A percentile compares a stretch with the other conserved stretches of the same genome.
phyloP scores from a whole-genome alignment of 2,888 invertebrate species.

The Platycnemis pennipes region DNA sequence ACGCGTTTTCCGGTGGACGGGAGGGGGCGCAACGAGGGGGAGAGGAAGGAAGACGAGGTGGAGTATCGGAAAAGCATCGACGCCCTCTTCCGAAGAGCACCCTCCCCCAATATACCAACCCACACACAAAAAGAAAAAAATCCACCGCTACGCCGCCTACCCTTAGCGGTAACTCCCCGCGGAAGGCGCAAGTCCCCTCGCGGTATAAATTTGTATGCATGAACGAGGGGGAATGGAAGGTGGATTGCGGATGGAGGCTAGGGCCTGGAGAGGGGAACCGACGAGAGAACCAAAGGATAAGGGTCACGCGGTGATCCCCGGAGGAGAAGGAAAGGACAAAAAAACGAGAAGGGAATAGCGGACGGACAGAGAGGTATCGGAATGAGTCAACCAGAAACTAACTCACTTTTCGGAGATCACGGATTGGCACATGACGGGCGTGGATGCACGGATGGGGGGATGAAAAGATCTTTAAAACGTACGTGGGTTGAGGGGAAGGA shows the following conservation, averaged over 20 bases:
- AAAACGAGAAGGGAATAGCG: background rate
- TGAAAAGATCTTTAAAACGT: background rate
- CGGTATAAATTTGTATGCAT: constrained; percentile 66
- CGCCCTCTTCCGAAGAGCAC: constrained; percentile 43
- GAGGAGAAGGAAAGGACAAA: background rate
- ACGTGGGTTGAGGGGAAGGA: background rate
- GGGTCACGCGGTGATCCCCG: background rate
- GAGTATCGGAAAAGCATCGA: constrained; percentile 67
- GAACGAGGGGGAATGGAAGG: background rate
- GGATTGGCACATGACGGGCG: background rate
- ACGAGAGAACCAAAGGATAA: background rate
- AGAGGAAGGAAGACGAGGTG: background rate
- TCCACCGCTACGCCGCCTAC: background rate
- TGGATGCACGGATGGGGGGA: background rate
- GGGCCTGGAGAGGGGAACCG: background rate
- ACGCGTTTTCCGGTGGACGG: constrained; percentile 63
- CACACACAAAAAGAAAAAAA: background rate
- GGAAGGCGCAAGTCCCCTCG: constrained; percentile 17
- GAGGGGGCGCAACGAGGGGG: background rate
- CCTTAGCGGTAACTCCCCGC: background rate
- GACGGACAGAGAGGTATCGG: background rate
- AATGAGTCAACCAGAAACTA: constrained; percentile 40
- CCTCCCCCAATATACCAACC: constrained; percentile 1
- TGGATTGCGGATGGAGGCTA: background rate
- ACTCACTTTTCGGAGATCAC: background rate